Evolutionary conservation across 2,113 vertebrate genomes (phyloP), one percentile per base, ranked within the genome.

Genomic region (Anas platyrhynchos): DNA sequence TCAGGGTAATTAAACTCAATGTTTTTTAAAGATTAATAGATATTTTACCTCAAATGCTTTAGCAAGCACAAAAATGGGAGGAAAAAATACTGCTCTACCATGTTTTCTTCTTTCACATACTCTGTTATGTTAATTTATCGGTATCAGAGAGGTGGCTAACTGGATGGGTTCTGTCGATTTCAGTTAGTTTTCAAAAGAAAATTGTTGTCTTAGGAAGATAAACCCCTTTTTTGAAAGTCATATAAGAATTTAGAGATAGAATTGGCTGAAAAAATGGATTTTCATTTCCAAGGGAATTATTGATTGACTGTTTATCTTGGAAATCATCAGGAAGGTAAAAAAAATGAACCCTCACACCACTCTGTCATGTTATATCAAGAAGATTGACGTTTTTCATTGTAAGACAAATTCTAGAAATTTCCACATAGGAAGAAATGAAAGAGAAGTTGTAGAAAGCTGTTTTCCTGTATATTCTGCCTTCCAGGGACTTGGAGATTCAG

Each of bases 1-100:
- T 97, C 97, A 98, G 97, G 97, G 95, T 97, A 98, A 98, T 98
- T 98, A 98, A 97, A 98, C 98, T 94, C 93, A 97, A 95, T 98
- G 94, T 98, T 97, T 97, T 98, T 98, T 79, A 97, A 98, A 98
- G 96, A 98, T 98, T 98, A 98, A 98, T 98, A 97, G 97, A 97
- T 97, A 95, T 96, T 98, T 98, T 98, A 96, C 96, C 97, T 98
- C 86, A 97, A 98, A 83, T 97, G 91, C 95, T 97, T 96, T 96
- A 97, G 93, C 96, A 97, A 97, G 91, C 54, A 93, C 86, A 96
- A 97, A 97, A 97, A 97, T 92, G 88, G 92, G 80, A 97, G 41
- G 27, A 77, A 96, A 84, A 92, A 36, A 5, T 65, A 58, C 86
- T 84, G 10, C 62, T 86, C 9, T 86, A 23, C 62, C 83, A 26